Base-by-base conservation (phyloP, 1,140 invertebrate genomes). In the Stegodyphus dumicola region DNA sequence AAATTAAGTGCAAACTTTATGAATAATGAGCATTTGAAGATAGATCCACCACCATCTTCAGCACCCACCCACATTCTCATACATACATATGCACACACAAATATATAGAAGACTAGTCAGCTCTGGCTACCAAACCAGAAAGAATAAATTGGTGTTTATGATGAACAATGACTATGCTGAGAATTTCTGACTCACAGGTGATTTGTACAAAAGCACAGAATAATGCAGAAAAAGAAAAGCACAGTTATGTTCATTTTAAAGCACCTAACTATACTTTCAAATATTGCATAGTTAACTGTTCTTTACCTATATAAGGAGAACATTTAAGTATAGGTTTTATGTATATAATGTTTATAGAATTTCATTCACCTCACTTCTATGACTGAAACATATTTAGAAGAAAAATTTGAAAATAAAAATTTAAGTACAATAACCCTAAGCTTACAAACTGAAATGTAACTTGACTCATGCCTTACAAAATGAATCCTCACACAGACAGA, bases 1-100 rank as follows among this genome's bases (percentile, higher is more conserved):
- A 13, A 67, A 15, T 13, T 18, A 67, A n/a, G 75, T 77, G 33
- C 18, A 33, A 15, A 51, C 60, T 66, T 77, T 18, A 18, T 67
- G 65, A 67, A 7, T n/a, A 15, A 67, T 67, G 65, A 67, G 65
- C 52, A 75, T 7, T 75, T 75, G n/a, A 18, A 17, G 7, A 7
- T 10, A 77, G 33, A 65, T 65, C 75, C 75, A 77, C 75, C 75
- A 77, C 75, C 75, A 77, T 77, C 75, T 65, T 17, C 13, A 65
- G 49, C 60, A 77, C 60, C 48, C 60, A 77, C 56, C 56, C 75
- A 77, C 60, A 10, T 6, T n/a, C 9, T 67, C 65, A 15, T 67
- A 67, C 17, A 67, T 6, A 15, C 65, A 17, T 67, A 2, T n/a
- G n/a, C 11, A 67, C 65, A 67, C 5, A 15, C 56, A 60, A 10